These are phyloP conservation scores for Drosophila sturtevanti DNA, from an alignment of 1,140 invertebrate genomes.

Conservation along the genomic window DNA sequence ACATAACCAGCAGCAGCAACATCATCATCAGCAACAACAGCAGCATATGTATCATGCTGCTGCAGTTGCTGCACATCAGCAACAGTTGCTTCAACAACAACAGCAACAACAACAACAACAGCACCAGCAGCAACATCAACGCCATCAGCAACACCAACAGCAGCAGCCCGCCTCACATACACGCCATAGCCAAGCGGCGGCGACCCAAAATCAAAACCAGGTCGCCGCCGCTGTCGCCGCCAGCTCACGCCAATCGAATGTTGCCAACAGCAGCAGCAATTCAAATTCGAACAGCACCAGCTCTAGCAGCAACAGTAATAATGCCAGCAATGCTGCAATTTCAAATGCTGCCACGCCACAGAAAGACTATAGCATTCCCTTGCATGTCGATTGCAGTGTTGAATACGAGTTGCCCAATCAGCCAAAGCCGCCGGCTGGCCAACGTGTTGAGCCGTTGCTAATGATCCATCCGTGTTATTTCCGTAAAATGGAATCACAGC, in stretches of 20 bases:
- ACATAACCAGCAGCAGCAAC: conserved; percentile 54
- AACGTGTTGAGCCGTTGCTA: conserved; percentile 88
- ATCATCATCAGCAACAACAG: conserved; percentile 63
- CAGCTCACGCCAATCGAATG: conserved; percentile 51
- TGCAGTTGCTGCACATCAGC: conserved; percentile 63
- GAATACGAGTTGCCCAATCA: conserved; percentile 92
- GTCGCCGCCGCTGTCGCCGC: conserved; percentile 54
- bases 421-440: conserved; percentile 90
- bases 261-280: conserved; percentile 37
- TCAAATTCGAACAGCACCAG: conserved; percentile 24
- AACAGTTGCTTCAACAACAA: conserved; percentile 65
- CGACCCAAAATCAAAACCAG: conserved; percentile 59
- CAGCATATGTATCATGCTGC: conserved; percentile 71
- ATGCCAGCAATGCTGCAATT: conserved; percentile 35
- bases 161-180: conserved; percentile 43
- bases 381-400: conserved; percentile 92
- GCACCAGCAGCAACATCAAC: conserved; percentile 53
- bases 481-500: conserved; percentile 89
- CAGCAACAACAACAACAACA: conserved; percentile 56
- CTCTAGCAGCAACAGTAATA: conserved; percentile 50
- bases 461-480: conserved; percentile 95
- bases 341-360: conserved; percentile 29
- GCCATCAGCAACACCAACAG: conserved; percentile 53
- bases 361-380: conserved; percentile 90
- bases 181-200: conserved; percentile 52